These are phyloP conservation scores for Sigmodon hispidus DNA, from an alignment of 2,113 vertebrate species.

Conservation along the genomic window DNA sequence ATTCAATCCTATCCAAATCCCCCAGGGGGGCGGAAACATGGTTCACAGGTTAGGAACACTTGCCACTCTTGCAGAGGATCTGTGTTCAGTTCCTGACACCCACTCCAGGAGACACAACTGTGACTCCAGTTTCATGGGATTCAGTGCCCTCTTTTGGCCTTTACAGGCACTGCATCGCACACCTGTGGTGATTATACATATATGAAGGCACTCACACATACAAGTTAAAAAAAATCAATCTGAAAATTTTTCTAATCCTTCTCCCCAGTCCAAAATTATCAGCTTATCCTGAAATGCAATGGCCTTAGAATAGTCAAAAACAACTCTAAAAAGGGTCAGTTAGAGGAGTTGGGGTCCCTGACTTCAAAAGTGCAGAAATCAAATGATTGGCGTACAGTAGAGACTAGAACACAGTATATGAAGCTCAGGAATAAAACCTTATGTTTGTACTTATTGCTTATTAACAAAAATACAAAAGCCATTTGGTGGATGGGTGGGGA, in stretches of 20 bases:
- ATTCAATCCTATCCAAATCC: background rate
- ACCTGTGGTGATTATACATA: background rate
- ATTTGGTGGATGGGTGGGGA: background rate
- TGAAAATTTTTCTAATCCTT: background rate
- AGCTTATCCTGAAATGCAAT: slow-evolving; percentile 16
- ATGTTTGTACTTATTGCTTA: background rate
- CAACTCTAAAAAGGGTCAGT: background rate
- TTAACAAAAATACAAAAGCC: background rate
- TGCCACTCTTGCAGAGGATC: background rate
- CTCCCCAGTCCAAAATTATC: background rate
- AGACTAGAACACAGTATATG: background rate
- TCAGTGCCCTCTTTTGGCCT: background rate
- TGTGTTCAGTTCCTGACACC: background rate
- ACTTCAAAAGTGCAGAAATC: background rate
- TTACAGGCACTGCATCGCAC: no score
- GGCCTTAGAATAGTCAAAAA: background rate
- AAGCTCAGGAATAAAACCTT: background rate
- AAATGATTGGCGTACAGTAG: background rate
- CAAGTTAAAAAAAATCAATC: background rate
- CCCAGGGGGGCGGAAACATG: background rate
- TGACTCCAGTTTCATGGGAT: background rate
- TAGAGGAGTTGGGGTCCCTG: background rate
- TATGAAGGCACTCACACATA: background rate
- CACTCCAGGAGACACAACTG: background rate
- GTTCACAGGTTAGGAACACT: background rate